Evolutionary conservation across 2,888 invertebrate species (phyloP), one percentile per base, ranked within the genome.

Genomic region (Frankliniella fusca): DNA sequence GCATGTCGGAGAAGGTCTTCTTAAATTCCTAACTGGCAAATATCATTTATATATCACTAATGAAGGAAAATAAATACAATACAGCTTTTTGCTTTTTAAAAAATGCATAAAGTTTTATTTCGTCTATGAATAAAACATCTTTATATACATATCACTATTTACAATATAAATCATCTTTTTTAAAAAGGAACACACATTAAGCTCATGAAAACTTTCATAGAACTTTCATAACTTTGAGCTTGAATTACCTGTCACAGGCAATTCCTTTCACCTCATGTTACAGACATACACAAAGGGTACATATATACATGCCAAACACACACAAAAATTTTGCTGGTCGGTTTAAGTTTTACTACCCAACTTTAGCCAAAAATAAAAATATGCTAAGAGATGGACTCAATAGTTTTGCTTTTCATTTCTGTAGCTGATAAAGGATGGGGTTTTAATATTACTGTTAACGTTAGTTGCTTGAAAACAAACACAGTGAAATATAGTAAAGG

Each of bases 51-150:
- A 3, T 54, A 54, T 54, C 15, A 54, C 15, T 54, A 15, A 7
- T 7, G 20, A 12, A 12, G 15, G 10, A 54, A 54, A 20, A 54
- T 15, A 15, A 7, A 15, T 54, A 20, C 38, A 3, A 38, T 38
- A 38, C 5, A 38, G 5, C 3, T 38, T 38, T 38, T 38, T 38
- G 38, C 38, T 27, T 76, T 12, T 27, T 76, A 27, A 76, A 76
- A 76, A 76, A 76, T 27, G 27, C 70, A 76, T 76, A 76, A 76
- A 76, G 70, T 23, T 76, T 76, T 76, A 76, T 76, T 76, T 76
- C 27, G 9, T 76, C 23, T 76, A 76, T 76, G 70, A 76, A 76
- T 76, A 76, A 27, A 76, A 76, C 70, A 76, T 76, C 70, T 76
- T 23, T 76, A 20, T 76, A 23, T 76, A 76, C 70, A 76, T 76